These are phyloP conservation scores for Lampris megalopsis DNA, from an alignment of 2,113 vertebrate genomes.

Conservation along the genomic window DNA sequence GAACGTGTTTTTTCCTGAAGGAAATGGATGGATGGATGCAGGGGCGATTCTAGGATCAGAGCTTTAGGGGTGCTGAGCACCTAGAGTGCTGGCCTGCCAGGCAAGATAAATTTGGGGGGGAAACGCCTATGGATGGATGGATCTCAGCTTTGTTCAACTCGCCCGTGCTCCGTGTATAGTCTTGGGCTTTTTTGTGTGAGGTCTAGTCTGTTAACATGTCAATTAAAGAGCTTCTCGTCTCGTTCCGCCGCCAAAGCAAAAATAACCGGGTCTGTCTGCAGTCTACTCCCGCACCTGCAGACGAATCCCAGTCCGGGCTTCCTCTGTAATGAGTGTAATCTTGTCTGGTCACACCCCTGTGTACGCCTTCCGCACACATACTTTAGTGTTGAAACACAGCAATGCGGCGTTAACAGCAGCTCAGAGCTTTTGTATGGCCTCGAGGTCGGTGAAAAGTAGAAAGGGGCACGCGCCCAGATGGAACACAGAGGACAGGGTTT, in stretches of 20 bases:
- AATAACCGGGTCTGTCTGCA: constrained; percentile 51
- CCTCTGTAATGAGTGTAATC: constrained; percentile 21
- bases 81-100: no score
- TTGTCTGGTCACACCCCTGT: constrained; percentile 15
- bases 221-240: constrained; percentile 45
- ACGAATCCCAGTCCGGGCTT: constrained; percentile 50
- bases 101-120: no score
- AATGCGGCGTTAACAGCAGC: neutral
- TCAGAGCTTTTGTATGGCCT: constrained; percentile 7
- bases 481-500: neutral
- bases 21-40: neutral
- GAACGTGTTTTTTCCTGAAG: no score
- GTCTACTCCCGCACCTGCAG: constrained; percentile 53
- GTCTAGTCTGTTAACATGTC: constrained; percentile 12
- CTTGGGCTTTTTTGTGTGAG: neutral
- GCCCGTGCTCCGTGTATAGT: neutral
- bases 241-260: constrained; percentile 57
- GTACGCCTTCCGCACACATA: constrained; percentile 41
- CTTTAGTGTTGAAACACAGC: constrained; percentile 9
- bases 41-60: neutral
- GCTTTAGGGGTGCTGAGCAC: no score
- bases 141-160: neutral
- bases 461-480: neutral
- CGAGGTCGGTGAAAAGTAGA: constrained; percentile 26
- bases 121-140: neutral